A percentile compares a stretch with the other conserved stretches of the same genome.
Evolutionary conservation across 2,797 vertebrate genomes (phyloP).

Genomic region (Dallia pectoralis): DNA sequence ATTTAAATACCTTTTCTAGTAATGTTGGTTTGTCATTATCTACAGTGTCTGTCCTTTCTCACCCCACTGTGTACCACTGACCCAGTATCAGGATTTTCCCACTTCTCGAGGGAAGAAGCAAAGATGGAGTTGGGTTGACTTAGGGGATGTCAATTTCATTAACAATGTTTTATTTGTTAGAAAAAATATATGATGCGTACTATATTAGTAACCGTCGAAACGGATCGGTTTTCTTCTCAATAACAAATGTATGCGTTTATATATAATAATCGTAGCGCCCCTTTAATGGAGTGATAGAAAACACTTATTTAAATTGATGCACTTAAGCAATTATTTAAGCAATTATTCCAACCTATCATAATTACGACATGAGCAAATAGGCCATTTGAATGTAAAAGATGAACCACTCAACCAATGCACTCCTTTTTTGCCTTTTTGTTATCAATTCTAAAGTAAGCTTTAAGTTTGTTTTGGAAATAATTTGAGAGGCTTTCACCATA

Average conservation of each 20-base stretch:
- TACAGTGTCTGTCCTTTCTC: too few relatives aligned
- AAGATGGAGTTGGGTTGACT: constrained; percentile 38
- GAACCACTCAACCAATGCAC: constrained; percentile 68
- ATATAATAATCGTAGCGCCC: constrained; percentile 58
- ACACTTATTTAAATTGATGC: constrained; percentile 77
- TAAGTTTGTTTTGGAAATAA: constrained; percentile 69
- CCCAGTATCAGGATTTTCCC: constrained; percentile 43
- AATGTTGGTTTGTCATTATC: too few relatives aligned
- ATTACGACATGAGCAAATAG: constrained; percentile 70
- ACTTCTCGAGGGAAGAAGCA: constrained; percentile 42
- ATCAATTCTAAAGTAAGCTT: constrained; percentile 72
- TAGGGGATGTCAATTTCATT: constrained; percentile 54
- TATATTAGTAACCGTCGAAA: constrained; percentile 68
- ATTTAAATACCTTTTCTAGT: too few relatives aligned
- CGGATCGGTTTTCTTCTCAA: constrained; percentile 70
- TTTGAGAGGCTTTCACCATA: constrained; percentile 69
- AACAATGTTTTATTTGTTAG: constrained; percentile 65
- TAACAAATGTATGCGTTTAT: constrained; percentile 72
- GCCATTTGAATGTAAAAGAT: constrained; percentile 78
- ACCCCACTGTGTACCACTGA: constrained; percentile 49
- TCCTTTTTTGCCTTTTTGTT: constrained; percentile 68
- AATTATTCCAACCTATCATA: constrained; percentile 74
- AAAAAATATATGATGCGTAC: constrained; percentile 70
- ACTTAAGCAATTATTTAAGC: constrained; percentile 78
- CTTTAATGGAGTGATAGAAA: constrained; percentile 74